Base-by-base conservation (phyloP, 2,888 invertebrate genomes). In the Drosophila lacicola region DNA sequence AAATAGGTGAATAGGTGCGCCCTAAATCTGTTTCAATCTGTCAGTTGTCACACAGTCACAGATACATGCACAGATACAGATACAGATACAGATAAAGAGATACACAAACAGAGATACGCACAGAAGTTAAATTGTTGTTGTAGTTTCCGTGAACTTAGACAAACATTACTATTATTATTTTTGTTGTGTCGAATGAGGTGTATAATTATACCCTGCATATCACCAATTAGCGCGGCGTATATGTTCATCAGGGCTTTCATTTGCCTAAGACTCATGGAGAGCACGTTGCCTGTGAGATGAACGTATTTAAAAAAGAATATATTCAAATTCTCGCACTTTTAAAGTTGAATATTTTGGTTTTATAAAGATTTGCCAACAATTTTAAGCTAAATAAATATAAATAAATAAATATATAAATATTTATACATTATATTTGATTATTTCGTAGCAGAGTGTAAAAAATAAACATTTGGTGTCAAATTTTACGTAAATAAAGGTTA, bases 1-100 rank as follows among this genome's bases (percentile, higher is more conserved):
- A 82, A 82, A 82, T 86, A 82, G 87, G 79, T 81, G 87, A 82
- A 76, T 70, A 77, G 49, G n/a, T 64, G 74, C 45, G 78, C 74
- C 75, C 75, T 61, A 75, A 77, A 75, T 75, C 69, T 69, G 60
- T 54, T 45, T 60, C 39, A 72, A 72, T 8, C 64, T 73, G 47
- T 10, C 42, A 53, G 58, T 63, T 51, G 74, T 49, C 73, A 57
- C 51, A 66, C 41, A 42, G 11, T 33, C 19, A 47, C 14, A 49
- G 33, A 60, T 44, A 47, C 51, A 46, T 17, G 39, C 10, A 54
- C 41, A 53, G 13, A 51, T 19, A 55, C 9, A 29, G 29, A 8
- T 29, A 34, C 6, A 46, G 10, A 9, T 3, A 33, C 2, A 41
- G 36, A 51, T 36, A 46, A 8, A 34, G 9, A 46, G 14, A 29